These are phyloP conservation scores for Rhabdophis nuchalis DNA, from an alignment of 2,797 vertebrate genomes.

Conservation along the genomic window DNA sequence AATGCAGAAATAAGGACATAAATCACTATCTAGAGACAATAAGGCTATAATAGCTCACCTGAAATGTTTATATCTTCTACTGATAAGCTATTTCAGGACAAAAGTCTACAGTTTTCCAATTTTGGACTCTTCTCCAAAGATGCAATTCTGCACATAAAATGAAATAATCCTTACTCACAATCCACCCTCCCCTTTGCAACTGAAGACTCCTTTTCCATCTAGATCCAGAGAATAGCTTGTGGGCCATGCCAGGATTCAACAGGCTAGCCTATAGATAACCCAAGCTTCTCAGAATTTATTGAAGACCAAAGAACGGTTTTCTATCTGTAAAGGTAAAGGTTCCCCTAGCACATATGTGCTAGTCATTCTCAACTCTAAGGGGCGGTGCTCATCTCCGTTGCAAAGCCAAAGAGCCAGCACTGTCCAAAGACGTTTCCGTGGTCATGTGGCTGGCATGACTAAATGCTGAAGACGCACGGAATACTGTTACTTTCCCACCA, in stretches of 20 bases:
- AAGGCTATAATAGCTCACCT: slow-evolving; percentile 46
- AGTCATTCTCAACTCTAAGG: too few relatives aligned
- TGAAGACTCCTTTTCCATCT: slow-evolving; percentile 9
- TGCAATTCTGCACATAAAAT: slow-evolving; percentile 12
- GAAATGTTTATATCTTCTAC: slow-evolving; percentile 33
- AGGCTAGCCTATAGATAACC: slow-evolving; percentile 49
- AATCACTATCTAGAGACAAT: slow-evolving; percentile 69
- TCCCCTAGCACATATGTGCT: too few relatives aligned
- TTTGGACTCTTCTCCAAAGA: slow-evolving; percentile 25
- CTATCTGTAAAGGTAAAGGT: background rate
- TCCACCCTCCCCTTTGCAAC: background rate
- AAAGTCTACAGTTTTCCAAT: slow-evolving; percentile 23
- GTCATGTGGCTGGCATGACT: too few relatives aligned
- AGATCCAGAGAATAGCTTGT: slow-evolving; percentile 31
- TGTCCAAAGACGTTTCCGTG: too few relatives aligned
- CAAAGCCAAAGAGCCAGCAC: too few relatives aligned
- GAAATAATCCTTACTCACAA: slow-evolving; percentile 5
- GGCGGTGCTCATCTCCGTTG: too few relatives aligned
- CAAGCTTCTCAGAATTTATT: slow-evolving; percentile 51
- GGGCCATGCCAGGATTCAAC: slow-evolving; percentile 19
- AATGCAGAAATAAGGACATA: slow-evolving; percentile 70
- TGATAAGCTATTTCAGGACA: slow-evolving; percentile 14
- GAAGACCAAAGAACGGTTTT: slow-evolving; percentile 48
- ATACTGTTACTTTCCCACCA: too few relatives aligned
- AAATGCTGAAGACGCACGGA: too few relatives aligned